phyloP scores from a whole-genome alignment of 2,113 vertebrate genomes.

The Triplophysa siluroides region DNA sequence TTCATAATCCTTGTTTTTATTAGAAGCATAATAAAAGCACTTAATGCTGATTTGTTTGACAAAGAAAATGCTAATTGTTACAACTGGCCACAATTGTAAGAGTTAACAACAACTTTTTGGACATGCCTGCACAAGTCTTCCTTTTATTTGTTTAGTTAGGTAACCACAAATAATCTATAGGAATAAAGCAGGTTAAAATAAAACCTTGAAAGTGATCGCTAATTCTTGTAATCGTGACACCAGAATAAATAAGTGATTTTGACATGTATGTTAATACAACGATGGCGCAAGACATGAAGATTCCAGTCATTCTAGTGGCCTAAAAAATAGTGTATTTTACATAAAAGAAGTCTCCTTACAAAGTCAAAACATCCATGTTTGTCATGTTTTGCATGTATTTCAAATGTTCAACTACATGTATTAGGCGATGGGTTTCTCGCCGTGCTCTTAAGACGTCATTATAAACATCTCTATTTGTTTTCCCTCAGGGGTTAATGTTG shows the following conservation, averaged over 20 bases:
- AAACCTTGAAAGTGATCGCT: too few relatives aligned
- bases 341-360: too few relatives aligned
- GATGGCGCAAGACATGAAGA: not conserved
- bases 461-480: not conserved
- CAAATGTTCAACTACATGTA: not conserved
- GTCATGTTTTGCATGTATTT: not conserved
- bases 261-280: not conserved
- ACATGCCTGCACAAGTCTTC: too few relatives aligned
- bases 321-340: too few relatives aligned
- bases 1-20: not conserved
- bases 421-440: not conserved
- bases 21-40: not conserved
- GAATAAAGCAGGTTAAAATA: too few relatives aligned
- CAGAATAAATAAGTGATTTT: too few relatives aligned
- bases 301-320: too few relatives aligned
- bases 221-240: too few relatives aligned
- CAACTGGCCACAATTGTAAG: not conserved
- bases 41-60: too few relatives aligned
- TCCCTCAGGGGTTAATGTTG: conserved; percentile 29
- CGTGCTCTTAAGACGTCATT: not conserved
- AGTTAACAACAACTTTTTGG: not conserved
- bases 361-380: too few relatives aligned
- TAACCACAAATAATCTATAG: too few relatives aligned
- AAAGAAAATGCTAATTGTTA: not conserved
- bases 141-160: too few relatives aligned